Evolutionary conservation across 2,797 vertebrate species (phyloP), one percentile per base, ranked within the genome.

Genomic region (Scomberomorus guttatus): DNA sequence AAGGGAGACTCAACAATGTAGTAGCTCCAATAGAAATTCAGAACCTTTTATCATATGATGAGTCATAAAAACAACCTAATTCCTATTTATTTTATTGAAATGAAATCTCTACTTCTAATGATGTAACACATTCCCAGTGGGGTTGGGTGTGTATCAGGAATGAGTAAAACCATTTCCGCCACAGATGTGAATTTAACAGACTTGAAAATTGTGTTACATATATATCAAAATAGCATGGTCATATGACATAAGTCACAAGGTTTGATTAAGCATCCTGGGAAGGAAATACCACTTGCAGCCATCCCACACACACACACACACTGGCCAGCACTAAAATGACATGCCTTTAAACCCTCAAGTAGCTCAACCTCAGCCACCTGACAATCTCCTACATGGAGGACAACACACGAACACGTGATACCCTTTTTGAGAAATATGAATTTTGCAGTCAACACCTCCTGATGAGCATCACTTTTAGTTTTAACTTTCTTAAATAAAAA

Each of bases 171-270:
- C 18, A 50, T 62, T 69, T 57, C 37, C 60, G 3, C 37, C 3
- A 24, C 67, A 63, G 58, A 46, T n/a, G 67, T 20, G 27, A 63
- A 55, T 24, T 27, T 27, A 22, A 68, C 51, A 52, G 25, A 50
- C 48, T 6, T 65, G 11, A 48, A 20, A 69, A 61, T 15, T 14
- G 22, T 22, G 44, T 64, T 62, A 66, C 55, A 80, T 61, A 56
- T 61, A 56, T 71, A 50, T 81, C 29, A 46, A 72, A 81, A 67
- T 24, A 59, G 46, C 63, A 22, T 0, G 50, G 73, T 91, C 87
- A 73, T 65, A 82, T 89, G 90, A 88, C 78, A 66, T 4, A 63
- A 63, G 86, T 93, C 88, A 91, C 89, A 87, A 86, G 90, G 75
- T 80, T 81, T 88, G 82, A 87, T 86, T 72, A 76, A 39, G 75